Conservation (phyloP, 2,888 invertebrate genomes). For the Caenorhabditis sp. region DNA sequence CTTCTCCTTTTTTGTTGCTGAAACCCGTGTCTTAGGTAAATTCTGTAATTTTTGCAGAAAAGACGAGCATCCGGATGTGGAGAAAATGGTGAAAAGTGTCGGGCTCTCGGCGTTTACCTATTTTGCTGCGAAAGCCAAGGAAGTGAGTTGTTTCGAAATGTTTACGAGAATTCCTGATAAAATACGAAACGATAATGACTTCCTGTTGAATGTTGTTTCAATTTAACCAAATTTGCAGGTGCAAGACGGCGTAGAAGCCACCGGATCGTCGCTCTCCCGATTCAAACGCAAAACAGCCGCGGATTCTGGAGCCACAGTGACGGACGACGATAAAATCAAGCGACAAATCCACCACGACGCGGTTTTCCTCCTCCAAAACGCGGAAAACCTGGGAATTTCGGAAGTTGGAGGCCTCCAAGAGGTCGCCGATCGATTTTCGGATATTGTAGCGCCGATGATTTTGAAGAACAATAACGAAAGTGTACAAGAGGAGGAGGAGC, state of each 20-base stretch:
- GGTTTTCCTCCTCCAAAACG: slow-evolving; percentile 11
- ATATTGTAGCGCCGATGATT: neutral
- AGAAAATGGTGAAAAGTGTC: slow-evolving; percentile 34
- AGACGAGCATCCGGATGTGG: slow-evolving; percentile 30
- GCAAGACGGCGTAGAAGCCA: slow-evolving; percentile 74
- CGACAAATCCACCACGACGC: slow-evolving; percentile 63
- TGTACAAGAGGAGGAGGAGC: neutral
- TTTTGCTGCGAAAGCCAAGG: slow-evolving; percentile 53
- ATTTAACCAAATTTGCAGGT: slow-evolving; percentile 58
- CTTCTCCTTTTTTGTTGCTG: neutral
- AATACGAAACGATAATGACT: too few species aligned
- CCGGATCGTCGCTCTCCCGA: slow-evolving; percentile 72
- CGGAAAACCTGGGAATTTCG: neutral
- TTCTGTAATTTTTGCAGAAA: slow-evolving; percentile 16
- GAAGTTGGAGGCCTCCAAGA: slow-evolving; percentile 22
- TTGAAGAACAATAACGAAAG: neutral
- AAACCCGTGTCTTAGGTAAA: neutral
- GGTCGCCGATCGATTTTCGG: slow-evolving; percentile 21
- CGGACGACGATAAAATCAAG: slow-evolving; percentile 76
- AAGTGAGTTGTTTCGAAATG: slow-evolving; percentile 20
- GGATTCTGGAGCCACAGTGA: slow-evolving; percentile 52
- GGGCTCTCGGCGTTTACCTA: slow-evolving; percentile 11
- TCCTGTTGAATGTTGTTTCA: neutral
- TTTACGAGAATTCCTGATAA: too few species aligned
- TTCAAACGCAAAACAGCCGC: slow-evolving; percentile 69